These are phyloP conservation scores for Perognathus longimembris DNA, from an alignment of 2,113 vertebrate genomes.

Conservation along the genomic window DNA sequence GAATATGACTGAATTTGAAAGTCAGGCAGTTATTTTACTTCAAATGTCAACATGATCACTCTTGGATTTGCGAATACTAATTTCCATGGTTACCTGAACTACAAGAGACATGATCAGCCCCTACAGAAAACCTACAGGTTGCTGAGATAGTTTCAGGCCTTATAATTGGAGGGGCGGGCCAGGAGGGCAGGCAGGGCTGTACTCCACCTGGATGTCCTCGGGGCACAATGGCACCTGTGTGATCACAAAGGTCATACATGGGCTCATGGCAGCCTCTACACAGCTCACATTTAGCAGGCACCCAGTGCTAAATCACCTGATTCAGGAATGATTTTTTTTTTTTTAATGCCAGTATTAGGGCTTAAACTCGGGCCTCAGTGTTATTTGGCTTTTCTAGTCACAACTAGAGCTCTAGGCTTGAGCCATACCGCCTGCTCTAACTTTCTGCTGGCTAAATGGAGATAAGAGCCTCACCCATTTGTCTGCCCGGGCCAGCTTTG, in stretches of 20 bases:
- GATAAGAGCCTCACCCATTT: too few species aligned
- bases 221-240: not conserved
- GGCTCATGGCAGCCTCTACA: fast-evolving
- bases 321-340: too few species aligned
- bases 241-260: fast-evolving
- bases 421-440: too few species aligned
- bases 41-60: fast-evolving
- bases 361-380: too few species aligned
- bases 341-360: too few species aligned
- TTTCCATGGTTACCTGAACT: fast-evolving
- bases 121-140: not conserved
- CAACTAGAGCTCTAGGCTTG: too few species aligned
- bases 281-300: too few species aligned
- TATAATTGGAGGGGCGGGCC: fast-evolving
- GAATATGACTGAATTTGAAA: not conserved
- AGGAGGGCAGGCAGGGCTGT: not conserved
- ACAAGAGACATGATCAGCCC: not conserved
- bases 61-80: fast-evolving
- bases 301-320: not conserved
- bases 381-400: too few species aligned
- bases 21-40: too few species aligned
- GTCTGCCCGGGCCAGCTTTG: too few species aligned
- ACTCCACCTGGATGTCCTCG: not conserved
- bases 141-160: too few species aligned
- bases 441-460: too few species aligned